Base-by-base conservation (phyloP, 1,140 invertebrate species). In the Argopecten irradians region DNA sequence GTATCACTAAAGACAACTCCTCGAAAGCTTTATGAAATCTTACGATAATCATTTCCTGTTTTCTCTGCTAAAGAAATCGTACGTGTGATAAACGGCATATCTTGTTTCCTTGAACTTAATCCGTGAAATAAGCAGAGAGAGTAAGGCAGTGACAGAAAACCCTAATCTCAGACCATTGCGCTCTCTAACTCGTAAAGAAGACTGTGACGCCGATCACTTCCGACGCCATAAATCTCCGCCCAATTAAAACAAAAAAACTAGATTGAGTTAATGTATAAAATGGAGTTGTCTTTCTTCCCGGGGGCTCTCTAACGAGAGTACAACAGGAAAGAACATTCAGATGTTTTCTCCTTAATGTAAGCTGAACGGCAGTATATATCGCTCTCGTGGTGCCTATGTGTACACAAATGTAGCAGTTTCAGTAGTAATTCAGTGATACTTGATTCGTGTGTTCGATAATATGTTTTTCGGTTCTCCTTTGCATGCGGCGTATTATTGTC, bases 191-290 rank as follows among this genome's bases (percentile, higher is more conserved):
- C 55, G 28, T 71, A n/a, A 71, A 71, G 55, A 71, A 71, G 2
- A 1, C n/a, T 28, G 55, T 71, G 55, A 28, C 55, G 55, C 55
- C 55, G 55, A 71, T 71, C 28, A 71, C 55, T 71, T 71, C 55
- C 55, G 55, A 28, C 22, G 55, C n/a, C n/a, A n/a, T 71, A 71
- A 71, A 71, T 71, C 55, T 71, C 22, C n/a, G n/a, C 55, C 22
- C 55, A 71, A 71, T 71, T 71, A 71, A 71, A 71, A 71, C 55
- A 71, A 71, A 71, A n/a, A n/a, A 71, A 71, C 55, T n/a, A 28
- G 8, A 71, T 28, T 28, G 55, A 71, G 55, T 28, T 71, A 71
- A 71, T 71, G 55, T 71, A 71, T 71, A 71, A 7, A n/a, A 22
- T 28, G 16, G 55, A 71, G 55, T 71, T 71, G 55, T 71, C 55